Evolutionary conservation across 2,113 vertebrate species (phyloP).

Genomic region (Todiramphus saurophagus): DNA sequence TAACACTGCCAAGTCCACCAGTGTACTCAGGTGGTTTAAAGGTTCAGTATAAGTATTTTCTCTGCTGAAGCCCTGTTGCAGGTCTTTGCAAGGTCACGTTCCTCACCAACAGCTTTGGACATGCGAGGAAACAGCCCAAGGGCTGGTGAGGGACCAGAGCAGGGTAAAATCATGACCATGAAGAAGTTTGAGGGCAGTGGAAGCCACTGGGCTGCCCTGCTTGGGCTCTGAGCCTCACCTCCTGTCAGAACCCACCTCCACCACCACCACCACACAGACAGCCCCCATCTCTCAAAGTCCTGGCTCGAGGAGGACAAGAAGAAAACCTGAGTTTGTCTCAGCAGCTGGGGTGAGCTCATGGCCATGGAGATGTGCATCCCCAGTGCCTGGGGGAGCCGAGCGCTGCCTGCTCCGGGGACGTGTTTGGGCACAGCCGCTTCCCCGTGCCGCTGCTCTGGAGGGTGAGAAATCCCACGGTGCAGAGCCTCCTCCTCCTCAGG

Average conservation of each 20-base stretch:
- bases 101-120: neutral
- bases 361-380: neutral
- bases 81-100: neutral
- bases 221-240: neutral
- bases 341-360: neutral
- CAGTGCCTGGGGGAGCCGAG: neutral
- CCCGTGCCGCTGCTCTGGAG: neutral
- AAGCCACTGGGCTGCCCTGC: neutral
- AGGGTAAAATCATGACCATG: fast-evolving
- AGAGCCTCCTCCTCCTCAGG: neutral
- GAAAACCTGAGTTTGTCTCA: neutral
- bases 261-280: neutral
- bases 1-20: neutral
- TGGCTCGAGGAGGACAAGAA: neutral
- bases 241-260: neutral
- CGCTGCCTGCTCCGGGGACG: neutral
- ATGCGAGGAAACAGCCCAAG: neutral
- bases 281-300: neutral
- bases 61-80: neutral
- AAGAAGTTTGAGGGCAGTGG: neutral
- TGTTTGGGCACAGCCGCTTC: constrained; percentile 48
- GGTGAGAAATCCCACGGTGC: neutral
- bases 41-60: neutral
- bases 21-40: neutral
- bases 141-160: neutral